Evolutionary conservation across 2,113 vertebrate genomes (phyloP).

Genomic region (Corynorhinus townsendii): DNA sequence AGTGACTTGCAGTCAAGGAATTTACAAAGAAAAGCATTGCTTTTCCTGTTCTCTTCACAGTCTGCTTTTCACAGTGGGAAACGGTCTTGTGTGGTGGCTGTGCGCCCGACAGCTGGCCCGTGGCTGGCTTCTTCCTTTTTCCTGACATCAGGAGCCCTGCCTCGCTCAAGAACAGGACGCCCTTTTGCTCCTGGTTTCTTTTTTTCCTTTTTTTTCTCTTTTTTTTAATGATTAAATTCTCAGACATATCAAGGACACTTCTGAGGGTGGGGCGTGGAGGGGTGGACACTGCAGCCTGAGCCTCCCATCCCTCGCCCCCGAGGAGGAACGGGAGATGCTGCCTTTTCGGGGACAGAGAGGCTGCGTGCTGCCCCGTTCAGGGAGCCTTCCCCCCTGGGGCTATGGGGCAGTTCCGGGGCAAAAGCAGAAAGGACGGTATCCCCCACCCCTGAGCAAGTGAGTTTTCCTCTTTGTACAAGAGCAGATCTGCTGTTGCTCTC

Average conservation of each 20-base stretch:
- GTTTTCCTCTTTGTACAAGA: conserved; percentile 84
- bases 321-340: not conserved
- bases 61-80: conserved; percentile 96
- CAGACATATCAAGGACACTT: conserved; percentile 57
- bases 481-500: conserved; percentile 88
- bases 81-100: conserved; percentile 81
- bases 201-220: not conserved
- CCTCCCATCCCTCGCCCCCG: accelerated
- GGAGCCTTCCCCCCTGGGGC: not conserved
- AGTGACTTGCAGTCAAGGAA: conserved; percentile 67
- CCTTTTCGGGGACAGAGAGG: not conserved
- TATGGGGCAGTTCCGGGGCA: not conserved
- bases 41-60: conserved; percentile 94
- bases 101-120: conserved; percentile 65
- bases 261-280: not conserved
- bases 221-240: conserved; percentile 2
- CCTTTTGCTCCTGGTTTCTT: not conserved
- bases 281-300: not conserved
- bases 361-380: not conserved
- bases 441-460: not conserved
- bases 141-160: conserved; percentile 69
- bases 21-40: conserved; percentile 85
- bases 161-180: conserved; percentile 59
- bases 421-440: not conserved
- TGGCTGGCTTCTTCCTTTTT: conserved; percentile 73